Evolutionary conservation across 2,888 invertebrate genomes (phyloP).

Genomic region (Halocaridina rubra): DNA sequence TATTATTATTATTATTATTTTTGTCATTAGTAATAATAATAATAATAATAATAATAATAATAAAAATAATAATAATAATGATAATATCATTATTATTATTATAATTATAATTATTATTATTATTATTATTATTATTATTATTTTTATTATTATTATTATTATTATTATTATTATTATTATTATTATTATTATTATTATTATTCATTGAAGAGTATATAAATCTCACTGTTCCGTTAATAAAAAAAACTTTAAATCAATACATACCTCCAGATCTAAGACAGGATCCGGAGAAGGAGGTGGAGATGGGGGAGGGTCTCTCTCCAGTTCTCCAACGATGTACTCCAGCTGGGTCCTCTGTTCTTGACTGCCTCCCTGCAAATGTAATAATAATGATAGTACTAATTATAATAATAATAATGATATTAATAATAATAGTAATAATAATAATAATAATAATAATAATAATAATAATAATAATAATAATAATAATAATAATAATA

Average conservation of each 20-base stretch:
- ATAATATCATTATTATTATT: neutral
- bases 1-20: no score
- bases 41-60: neutral
- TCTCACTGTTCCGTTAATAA: no score
- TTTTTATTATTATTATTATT: no score
- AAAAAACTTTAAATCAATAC: no score
- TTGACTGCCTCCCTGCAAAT: slow-evolving; percentile 58
- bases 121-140: no score
- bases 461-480: neutral
- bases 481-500: neutral
- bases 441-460: neutral
- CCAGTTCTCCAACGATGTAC: slow-evolving; percentile 69
- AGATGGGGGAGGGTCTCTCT: slow-evolving; percentile 62
- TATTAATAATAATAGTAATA: neutral
- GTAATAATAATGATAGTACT: neutral
- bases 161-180: neutral
- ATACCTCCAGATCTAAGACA: slow-evolving; percentile 69
- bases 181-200: neutral
- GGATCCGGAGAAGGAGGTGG: slow-evolving; percentile 68
- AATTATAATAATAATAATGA: neutral
- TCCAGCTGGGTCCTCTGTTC: slow-evolving; percentile 70
- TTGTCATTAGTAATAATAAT: no score
- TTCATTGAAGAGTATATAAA: no score
- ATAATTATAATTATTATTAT: no score
- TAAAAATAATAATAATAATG: neutral